Evolutionary conservation across 2,113 vertebrate species (phyloP).

Genomic region (Muntiacus reevesi): DNA sequence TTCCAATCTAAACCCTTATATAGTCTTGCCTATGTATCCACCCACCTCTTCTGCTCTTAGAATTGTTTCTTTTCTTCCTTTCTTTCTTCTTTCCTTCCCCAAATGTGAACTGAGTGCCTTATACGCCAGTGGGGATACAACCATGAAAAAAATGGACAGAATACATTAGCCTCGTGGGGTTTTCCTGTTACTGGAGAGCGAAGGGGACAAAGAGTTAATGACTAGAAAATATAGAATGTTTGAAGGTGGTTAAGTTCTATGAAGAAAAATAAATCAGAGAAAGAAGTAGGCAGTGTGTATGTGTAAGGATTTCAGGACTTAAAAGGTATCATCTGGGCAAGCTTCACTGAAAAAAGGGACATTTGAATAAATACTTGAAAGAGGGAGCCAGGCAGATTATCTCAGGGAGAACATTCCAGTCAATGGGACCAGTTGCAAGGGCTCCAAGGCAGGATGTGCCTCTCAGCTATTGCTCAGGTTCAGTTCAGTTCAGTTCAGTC

Average conservation of each 20-base stretch:
- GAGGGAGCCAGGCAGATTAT: not conserved
- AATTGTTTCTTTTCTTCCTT: not conserved
- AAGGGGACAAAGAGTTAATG: not conserved
- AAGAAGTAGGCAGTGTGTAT: not conserved
- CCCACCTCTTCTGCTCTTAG: not conserved
- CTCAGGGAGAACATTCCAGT: not conserved
- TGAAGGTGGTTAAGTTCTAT: not conserved
- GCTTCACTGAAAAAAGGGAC: not conserved
- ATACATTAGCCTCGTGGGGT: not conserved
- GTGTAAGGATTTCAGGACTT: not conserved
- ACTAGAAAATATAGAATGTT: not conserved
- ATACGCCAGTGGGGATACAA: not conserved
- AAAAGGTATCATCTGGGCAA: not conserved
- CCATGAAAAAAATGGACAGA: not conserved
- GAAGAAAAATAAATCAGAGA: not conserved
- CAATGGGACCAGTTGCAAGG: accelerated
- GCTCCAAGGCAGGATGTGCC: not conserved
- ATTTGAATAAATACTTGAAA: not conserved
- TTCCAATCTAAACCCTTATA: not conserved
- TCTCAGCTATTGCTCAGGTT: not conserved
- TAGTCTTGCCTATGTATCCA: not conserved
- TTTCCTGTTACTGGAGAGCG: not conserved
- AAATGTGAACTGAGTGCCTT: not conserved
- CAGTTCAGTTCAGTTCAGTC: not conserved
- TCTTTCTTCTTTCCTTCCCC: not conserved